A percentile compares a stretch with the other conserved stretches of the same genome.
Evolutionary conservation across 2,113 vertebrate species (phyloP).

Genomic region (Hyperopisus bebe): DNA sequence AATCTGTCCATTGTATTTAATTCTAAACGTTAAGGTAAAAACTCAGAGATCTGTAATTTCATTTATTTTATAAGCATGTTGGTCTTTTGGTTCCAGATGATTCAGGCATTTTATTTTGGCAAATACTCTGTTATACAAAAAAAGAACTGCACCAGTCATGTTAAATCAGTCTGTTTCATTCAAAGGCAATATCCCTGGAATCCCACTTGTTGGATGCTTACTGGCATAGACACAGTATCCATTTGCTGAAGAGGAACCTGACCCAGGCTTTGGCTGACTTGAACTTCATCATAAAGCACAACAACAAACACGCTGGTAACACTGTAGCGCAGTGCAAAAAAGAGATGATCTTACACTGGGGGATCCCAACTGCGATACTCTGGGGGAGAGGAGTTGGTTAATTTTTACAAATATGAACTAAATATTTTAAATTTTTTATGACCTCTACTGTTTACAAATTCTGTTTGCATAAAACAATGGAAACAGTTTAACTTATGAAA

Average conservation of each 20-base stretch:
- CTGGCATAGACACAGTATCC: constrained; percentile 68
- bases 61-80: neutral
- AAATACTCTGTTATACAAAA: neutral
- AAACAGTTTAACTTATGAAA: neutral
- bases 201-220: constrained; percentile 61
- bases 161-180: neutral
- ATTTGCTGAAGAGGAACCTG: constrained; percentile 60
- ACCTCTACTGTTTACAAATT: neutral
- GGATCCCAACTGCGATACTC: neutral
- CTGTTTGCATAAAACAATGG: neutral
- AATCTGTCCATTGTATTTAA: neutral
- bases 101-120: neutral
- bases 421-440: neutral
- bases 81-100: neutral
- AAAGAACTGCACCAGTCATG: neutral
- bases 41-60: neutral
- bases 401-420: neutral
- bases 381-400: neutral
- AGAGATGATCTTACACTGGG: neutral
- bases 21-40: neutral
- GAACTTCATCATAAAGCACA: constrained; percentile 59
- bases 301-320: constrained; percentile 58
- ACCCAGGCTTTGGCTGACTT: constrained; percentile 60
- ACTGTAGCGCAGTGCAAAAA: neutral
- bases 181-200: constrained; percentile 60